Conservation (phyloP, 2,113 vertebrate species). For the Lepisosteus osseus region DNA sequence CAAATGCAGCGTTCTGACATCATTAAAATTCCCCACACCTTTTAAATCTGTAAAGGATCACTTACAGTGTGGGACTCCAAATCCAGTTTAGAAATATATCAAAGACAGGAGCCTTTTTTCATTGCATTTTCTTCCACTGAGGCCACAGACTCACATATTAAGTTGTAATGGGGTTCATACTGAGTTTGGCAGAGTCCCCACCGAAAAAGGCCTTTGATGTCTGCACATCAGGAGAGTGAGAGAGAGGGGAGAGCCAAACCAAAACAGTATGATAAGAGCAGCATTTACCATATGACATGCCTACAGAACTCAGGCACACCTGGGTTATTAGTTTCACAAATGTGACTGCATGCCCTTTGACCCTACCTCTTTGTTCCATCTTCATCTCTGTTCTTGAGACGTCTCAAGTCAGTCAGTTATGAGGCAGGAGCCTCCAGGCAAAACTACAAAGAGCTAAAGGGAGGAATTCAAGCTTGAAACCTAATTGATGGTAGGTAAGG, state of each 20-base stretch:
- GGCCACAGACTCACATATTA: background rate
- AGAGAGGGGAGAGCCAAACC: slow-evolving; percentile 33
- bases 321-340: slow-evolving; percentile 55
- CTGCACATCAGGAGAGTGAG: background rate
- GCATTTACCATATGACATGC: slow-evolving; percentile 15
- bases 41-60: background rate
- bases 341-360: slow-evolving; percentile 55
- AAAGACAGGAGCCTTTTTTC: background rate
- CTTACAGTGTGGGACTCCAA: background rate
- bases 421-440: slow-evolving; percentile 17
- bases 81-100: background rate
- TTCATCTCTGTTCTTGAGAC: background rate
- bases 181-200: background rate
- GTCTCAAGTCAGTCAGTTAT: slow-evolving; percentile 14
- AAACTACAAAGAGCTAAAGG: slow-evolving; percentile 18
- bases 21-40: slow-evolving; percentile 9
- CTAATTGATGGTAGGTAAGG: slow-evolving; percentile 27
- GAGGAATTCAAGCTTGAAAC: slow-evolving; percentile 19
- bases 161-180: background rate
- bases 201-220: slow-evolving; percentile 7
- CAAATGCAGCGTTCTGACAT: background rate
- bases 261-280: slow-evolving; percentile 3
- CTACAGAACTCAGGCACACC: slow-evolving; percentile 44
- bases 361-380: slow-evolving; percentile 47
- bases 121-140: background rate